These are phyloP conservation scores for Latrodectus hesperus DNA, from an alignment of 2,888 invertebrate species.

Conservation along the genomic window DNA sequence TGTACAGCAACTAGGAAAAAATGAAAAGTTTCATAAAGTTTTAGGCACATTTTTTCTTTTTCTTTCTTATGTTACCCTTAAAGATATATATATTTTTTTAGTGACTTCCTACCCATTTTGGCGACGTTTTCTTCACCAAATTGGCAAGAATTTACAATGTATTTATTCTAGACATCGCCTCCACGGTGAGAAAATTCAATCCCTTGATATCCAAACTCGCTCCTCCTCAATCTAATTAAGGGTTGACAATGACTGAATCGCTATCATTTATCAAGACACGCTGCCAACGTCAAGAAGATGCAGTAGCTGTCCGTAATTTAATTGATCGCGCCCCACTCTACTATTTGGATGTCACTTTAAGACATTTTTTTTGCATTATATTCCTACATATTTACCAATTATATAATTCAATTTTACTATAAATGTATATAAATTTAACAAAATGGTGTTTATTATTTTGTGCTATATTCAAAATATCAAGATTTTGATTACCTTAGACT, in stretches of 20 bases:
- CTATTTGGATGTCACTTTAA: not conserved
- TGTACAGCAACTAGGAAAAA: too few relatives aligned
- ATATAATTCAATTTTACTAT: not conserved
- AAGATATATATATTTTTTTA: too few relatives aligned
- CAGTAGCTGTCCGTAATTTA: slow-evolving; percentile 9
- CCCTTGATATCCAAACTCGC: slow-evolving; percentile 11
- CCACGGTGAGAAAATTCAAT: slow-evolving; percentile 18
- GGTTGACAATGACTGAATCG: slow-evolving; percentile 36
- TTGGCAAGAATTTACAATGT: slow-evolving; percentile 11
- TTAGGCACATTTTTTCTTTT: too few relatives aligned
- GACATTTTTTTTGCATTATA: not conserved
- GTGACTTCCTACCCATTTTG: too few relatives aligned
- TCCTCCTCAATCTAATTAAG: slow-evolving; percentile 33
- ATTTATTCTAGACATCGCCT: slow-evolving; percentile 21
- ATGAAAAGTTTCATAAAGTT: too few relatives aligned
- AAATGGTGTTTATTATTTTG: not conserved
- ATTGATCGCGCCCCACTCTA: slow-evolving; percentile 10
- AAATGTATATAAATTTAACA: not conserved
- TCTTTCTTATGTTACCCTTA: too few relatives aligned
- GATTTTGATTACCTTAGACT: too few relatives aligned
- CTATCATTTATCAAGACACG: slow-evolving; percentile 22
- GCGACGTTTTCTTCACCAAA: too few relatives aligned
- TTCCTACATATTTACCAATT: not conserved
- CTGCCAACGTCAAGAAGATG: not conserved
- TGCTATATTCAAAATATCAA: too few relatives aligned